Conservation (phyloP, 1,140 invertebrate species). For the Drosophila pachea region DNA sequence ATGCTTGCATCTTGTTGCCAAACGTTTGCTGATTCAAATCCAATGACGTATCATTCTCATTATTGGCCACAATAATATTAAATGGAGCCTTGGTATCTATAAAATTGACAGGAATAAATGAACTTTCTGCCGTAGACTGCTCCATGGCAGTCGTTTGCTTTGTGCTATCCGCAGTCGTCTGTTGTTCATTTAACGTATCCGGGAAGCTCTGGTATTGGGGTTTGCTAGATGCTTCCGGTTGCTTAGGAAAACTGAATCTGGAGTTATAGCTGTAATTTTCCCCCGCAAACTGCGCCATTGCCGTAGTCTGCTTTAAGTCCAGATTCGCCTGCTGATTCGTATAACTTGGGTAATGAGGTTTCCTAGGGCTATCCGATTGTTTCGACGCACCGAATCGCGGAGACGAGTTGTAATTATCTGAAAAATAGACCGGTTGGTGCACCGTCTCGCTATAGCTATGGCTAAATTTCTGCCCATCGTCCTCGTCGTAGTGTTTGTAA, state of each 20-base stretch:
- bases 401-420: constrained; percentile 13
- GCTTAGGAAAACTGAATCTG: constrained; percentile 13
- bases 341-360: too few relatives aligned
- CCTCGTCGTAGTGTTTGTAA: constrained; percentile 31
- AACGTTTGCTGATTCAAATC: constrained; percentile 44
- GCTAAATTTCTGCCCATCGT: constrained; percentile 26
- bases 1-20: constrained; percentile 37
- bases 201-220: constrained; percentile 9
- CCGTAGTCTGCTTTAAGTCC: too few relatives aligned
- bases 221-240: constrained; percentile 6
- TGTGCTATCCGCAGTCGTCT: constrained; percentile 1
- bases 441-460: constrained; percentile 26
- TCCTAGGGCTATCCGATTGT: too few relatives aligned
- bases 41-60: constrained; percentile 31
- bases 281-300: too few relatives aligned
- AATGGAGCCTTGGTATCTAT: constrained; percentile 24
- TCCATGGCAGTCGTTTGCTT: constrained; percentile 29
- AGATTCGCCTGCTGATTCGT: too few relatives aligned
- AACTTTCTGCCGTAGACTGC: constrained; percentile 35
- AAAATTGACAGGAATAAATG: constrained; percentile 39
- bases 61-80: constrained; percentile 45
- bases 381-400: too few relatives aligned
- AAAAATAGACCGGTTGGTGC: constrained; percentile 2
- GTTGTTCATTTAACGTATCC: constrained; percentile 7
- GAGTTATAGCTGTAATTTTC: constrained; percentile 23